Evolutionary conservation across 2,797 vertebrate species (phyloP).

Genomic region (Sphenodon punctatus): DNA sequence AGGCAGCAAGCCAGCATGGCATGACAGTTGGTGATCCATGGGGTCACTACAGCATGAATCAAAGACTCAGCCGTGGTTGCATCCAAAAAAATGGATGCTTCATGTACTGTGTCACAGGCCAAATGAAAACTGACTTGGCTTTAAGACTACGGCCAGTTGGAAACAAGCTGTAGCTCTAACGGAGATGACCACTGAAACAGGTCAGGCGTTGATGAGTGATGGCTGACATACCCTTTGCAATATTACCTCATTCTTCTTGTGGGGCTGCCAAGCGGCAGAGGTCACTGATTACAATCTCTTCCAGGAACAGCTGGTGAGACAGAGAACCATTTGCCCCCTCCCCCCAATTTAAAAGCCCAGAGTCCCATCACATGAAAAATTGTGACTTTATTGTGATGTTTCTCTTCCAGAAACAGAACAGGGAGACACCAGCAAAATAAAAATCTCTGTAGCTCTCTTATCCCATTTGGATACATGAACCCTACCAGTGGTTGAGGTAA

Average conservation of each 20-base stretch:
- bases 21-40: constrained; percentile 32
- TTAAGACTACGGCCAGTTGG: background rate
- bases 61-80: background rate
- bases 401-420: too few relatives aligned
- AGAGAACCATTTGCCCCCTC: background rate
- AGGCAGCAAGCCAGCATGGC: constrained; percentile 31
- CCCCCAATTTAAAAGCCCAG: too few relatives aligned
- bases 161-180: background rate
- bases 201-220: background rate
- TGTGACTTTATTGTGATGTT: too few relatives aligned
- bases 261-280: background rate
- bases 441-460: too few relatives aligned
- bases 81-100: constrained; percentile 30
- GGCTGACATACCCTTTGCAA: too few relatives aligned
- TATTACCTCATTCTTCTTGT: background rate
- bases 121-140: constrained; percentile 45
- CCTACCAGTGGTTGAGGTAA: too few relatives aligned
- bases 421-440: background rate
- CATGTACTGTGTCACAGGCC: constrained; percentile 27
- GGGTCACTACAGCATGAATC: constrained; percentile 41
- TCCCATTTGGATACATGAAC: too few relatives aligned
- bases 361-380: too few relatives aligned
- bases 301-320: too few relatives aligned
- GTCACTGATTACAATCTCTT: background rate
- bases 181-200: background rate